phyloP scores from a whole-genome alignment of 2,888 invertebrate species.

The Erynnis tages region DNA sequence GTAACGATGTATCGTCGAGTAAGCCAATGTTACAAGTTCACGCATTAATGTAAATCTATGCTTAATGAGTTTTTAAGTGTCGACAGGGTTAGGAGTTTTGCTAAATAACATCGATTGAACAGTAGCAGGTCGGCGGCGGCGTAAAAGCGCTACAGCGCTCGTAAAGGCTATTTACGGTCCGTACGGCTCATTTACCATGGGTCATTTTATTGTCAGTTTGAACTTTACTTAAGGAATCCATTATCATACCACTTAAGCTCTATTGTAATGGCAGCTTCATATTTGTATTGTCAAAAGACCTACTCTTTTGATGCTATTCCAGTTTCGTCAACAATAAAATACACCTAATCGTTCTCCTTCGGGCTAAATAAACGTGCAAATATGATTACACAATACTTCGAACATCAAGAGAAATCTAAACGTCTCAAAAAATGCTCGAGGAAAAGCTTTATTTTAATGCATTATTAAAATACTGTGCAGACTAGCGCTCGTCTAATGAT shows the following conservation, averaged over 20 bases:
- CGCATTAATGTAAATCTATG: background rate
- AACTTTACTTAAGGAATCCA: slow-evolving; percentile 54
- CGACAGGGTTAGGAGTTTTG: background rate
- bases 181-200: slow-evolving; percentile 62
- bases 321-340: no score
- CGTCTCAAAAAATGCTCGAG: slow-evolving; percentile 18
- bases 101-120: slow-evolving; percentile 27
- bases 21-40: no score
- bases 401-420: slow-evolving; percentile 15
- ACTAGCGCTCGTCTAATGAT: background rate
- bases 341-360: background rate
- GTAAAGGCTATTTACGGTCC: slow-evolving; percentile 64
- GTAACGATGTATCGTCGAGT: background rate
- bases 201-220: slow-evolving; percentile 57
- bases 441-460: slow-evolving; percentile 7
- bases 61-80: background rate
- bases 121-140: slow-evolving; percentile 31
- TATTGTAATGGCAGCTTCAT: no score
- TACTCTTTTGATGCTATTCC: no score
- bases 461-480: slow-evolving; percentile 3
- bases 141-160: slow-evolving; percentile 50
- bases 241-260: slow-evolving; percentile 14
- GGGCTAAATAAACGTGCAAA: slow-evolving; percentile 3
- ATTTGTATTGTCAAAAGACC: no score
- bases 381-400: slow-evolving; percentile 19